Base-by-base conservation (phyloP, 2,888 invertebrate genomes). In the Plusia festucae region DNA sequence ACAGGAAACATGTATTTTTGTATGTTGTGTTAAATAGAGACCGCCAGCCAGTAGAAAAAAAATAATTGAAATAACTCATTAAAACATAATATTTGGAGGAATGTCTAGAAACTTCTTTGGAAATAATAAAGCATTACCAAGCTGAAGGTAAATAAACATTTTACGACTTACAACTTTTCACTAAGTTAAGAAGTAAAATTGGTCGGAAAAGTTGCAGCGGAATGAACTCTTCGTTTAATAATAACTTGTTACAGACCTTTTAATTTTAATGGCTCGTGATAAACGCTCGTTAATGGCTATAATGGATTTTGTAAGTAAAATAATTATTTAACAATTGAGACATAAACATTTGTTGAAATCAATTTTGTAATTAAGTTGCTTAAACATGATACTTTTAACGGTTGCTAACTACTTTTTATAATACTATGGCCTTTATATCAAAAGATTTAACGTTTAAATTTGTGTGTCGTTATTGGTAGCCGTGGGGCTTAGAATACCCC, bases 211-310 rank as follows among this genome's bases (percentile, higher is more conserved):
- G 51, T 70, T 72, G 53, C 54, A 52, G 40, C 6, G 18, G 53
- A 63, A 63, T 60, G n/a, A 68, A 68, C 63, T 59, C 59, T 55
- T 58, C 53, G 61, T 61, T 71, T 57, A 32, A 68, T 72, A 59
- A 61, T 65, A 60, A 68, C 60, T 70, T 68, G 59, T 69, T 57
- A 70, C 46, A 44, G 54, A 54, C 49, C 53, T 46, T 67, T 78
- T 74, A 71, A 68, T 56, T 68, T 70, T 70, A 61, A 70, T 61
- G 40, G 20, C 2, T 46, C 30, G 22, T 44, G 9, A 22, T 64
- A n/a, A 55, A 60, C 16, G 24, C 22, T 46, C 11, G 34, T 34
- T 60, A 44, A 57, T 53, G 44, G 60, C 16, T 18, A 16, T 69
- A 16, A 58, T 55, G n/a, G 56, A 49, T n/a, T 16, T 52, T n/a